phyloP scores from a whole-genome alignment of 2,888 invertebrate genomes.

The Rutpela maculata region DNA sequence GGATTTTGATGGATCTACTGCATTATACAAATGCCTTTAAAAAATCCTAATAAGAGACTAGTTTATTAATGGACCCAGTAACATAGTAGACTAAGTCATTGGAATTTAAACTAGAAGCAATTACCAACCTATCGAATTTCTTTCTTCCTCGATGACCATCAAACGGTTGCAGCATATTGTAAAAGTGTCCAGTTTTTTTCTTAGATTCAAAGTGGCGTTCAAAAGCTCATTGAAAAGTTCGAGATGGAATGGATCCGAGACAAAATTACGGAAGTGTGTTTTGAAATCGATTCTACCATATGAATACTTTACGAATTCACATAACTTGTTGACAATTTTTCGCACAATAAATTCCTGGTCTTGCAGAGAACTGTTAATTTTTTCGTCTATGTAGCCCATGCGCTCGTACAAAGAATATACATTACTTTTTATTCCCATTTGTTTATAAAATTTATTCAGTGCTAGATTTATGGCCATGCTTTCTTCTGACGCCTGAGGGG shows the following conservation, averaged over 20 bases:
- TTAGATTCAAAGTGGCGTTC: conserved; percentile 58
- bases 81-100: no score
- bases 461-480: conserved; percentile 66
- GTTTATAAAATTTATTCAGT: conserved; percentile 63
- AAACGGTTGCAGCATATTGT: conserved; percentile 65
- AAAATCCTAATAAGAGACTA: no score
- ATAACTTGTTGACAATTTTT: conserved; percentile 60
- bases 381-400: conserved; percentile 60
- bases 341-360: conserved; percentile 63
- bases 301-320: conserved; percentile 51
- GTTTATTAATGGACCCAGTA: no score
- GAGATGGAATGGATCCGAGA: conserved; percentile 55
- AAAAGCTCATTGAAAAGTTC: conserved; percentile 63
- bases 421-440: conserved; percentile 64
- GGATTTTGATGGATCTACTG: no score
- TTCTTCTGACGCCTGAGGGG: conserved; percentile 59
- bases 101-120: neutral
- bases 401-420: conserved; percentile 63
- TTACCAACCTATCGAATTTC: conserved; percentile 64
- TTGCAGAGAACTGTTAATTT: conserved; percentile 53
- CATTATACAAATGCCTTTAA: no score
- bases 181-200: conserved; percentile 62
- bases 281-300: conserved; percentile 48
- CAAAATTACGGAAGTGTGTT: conserved; percentile 53
- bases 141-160: conserved; percentile 66